Percentiles rank a stretch among this genome's conserved stretches.
phyloP scores from a whole-genome alignment of 1,140 invertebrate genomes.

The Oedothorax gibbosus region DNA sequence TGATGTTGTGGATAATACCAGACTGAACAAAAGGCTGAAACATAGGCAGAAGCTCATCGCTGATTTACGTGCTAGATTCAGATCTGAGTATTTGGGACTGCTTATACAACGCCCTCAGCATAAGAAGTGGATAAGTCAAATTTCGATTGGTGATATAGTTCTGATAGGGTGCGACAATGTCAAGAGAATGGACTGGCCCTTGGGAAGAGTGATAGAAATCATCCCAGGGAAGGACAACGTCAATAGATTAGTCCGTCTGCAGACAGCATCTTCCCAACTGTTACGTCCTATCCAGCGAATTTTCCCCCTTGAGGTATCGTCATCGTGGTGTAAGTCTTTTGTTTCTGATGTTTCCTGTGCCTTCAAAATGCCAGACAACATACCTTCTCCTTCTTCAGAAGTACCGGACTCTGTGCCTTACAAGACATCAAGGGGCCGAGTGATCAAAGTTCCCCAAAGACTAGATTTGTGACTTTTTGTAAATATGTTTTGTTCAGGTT shows the following conservation, averaged over 20 bases:
- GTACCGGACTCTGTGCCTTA: no score
- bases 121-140: neutral
- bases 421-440: neutral
- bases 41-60: neutral
- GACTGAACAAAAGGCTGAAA: constrained; percentile 14
- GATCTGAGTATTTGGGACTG: constrained; percentile 12
- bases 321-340: no score
- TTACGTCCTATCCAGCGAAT: no score
- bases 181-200: no score
- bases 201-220: no score
- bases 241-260: no score
- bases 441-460: neutral
- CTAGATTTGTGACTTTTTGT: neutral
- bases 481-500: neutral
- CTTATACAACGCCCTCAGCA: constrained; percentile 1
- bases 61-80: constrained; percentile 18
- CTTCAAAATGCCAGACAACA: no score
- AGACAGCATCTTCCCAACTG: no score
- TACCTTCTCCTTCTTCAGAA: no score
- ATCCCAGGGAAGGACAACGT: no score
- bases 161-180: neutral
- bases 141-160: constrained; percentile 13
- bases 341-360: no score
- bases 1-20: neutral
- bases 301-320: no score